Evolutionary conservation across 2,797 vertebrate genomes (phyloP), one percentile per base, ranked within the genome.

Genomic region (Melanotaenia pygmaea): DNA sequence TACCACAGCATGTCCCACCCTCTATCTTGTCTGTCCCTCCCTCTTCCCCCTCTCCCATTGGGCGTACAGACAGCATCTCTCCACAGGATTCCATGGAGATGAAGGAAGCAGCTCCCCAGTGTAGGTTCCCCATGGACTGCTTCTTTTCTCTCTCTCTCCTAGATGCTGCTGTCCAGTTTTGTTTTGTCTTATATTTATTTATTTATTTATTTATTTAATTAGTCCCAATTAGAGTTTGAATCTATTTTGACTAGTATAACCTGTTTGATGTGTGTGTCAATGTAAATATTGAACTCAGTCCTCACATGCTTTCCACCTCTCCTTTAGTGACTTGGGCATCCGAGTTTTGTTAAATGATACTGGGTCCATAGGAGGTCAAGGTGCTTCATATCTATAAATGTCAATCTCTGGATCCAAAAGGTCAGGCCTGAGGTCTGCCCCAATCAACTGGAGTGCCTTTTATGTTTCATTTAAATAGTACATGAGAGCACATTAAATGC

Each of bases 111-210:
- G 68, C 70, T 82, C 81, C 93, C 86, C 94, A 95, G 95, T 92
- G 96, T 97, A 97, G 73, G 96, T 97, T 92, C 81, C 63, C 88
- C 57, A 82, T 82, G 64, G 84, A 69, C 38, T 45, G 45, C 80
- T 34, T 67, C 67, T 63, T n/a, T 61, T 6, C 79, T 53, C 62
- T 69, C 71, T 80, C 51, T 69, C 50, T 83, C 60, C 66, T 64
- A 86, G 74, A 85, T 59, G 71, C 70, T 59, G 63, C 59, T 61
- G 12, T 74, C 64, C 64, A 51, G 62, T 8, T 83, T 72, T 68
- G 60, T 77, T 85, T 76, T 86, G 61, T 82, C 12, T 3, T n/a
- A n/a, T n/a, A n/a, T n/a, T 76, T 34, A 7, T 34, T 87, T 64
- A 80, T 86, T 76, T 8, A 6, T 34, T 87, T 64, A 81, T 86